Conservation (phyloP, 2,113 vertebrate genomes). For the Otus sunia region DNA sequence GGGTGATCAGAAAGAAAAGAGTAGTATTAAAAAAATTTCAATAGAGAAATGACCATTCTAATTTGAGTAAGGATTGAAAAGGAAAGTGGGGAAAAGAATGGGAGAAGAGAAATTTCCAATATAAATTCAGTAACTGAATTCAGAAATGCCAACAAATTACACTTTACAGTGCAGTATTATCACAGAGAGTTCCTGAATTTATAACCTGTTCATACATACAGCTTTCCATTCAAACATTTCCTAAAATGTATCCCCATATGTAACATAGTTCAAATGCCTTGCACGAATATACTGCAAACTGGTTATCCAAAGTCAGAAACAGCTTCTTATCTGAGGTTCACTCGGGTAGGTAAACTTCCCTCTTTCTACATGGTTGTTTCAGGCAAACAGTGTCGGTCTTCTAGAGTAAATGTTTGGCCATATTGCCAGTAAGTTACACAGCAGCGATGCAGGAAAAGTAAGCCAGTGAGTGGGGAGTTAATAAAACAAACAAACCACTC, state of each 20-base stretch:
- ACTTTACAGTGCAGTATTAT: neutral
- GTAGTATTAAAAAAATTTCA: neutral
- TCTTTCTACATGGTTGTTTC: neutral
- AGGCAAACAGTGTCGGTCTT: neutral
- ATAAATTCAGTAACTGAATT: neutral
- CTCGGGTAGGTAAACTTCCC: neutral
- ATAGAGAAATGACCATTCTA: neutral
- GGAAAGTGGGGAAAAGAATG: rapidly evolving
- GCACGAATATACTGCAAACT: neutral
- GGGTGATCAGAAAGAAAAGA: neutral
- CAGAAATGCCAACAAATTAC: neutral
- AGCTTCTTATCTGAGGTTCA: neutral
- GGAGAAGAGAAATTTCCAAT: neutral
- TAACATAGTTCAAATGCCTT: neutral
- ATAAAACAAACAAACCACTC: neutral
- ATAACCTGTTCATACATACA: neutral
- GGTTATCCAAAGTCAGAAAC: neutral
- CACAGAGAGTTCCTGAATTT: neutral
- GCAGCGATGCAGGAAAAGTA: neutral
- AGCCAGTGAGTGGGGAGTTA: neutral
- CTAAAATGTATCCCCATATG: neutral
- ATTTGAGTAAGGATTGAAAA: neutral
- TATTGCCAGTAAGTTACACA: neutral
- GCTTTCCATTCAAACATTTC: neutral
- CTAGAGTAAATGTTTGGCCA: neutral